A percentile compares a stretch with the other conserved stretches of the same genome.
Evolutionary conservation across 2,888 invertebrate genomes (phyloP).

Genomic region (Mycogona germanica): DNA sequence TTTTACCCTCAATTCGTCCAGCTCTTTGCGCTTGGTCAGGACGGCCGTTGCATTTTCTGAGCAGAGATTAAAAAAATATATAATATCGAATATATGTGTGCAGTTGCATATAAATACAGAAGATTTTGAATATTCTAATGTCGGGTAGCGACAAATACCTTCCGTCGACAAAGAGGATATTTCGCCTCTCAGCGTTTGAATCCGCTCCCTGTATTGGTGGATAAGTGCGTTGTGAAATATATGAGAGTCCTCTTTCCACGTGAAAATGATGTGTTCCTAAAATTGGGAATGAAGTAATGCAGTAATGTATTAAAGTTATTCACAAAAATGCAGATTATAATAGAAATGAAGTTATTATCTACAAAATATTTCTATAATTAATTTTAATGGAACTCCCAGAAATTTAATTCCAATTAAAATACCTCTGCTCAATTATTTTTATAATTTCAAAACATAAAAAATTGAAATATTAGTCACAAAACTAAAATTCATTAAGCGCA

Average conservation of each 20-base stretch:
- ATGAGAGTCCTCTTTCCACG: conserved; percentile 74
- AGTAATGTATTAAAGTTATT: background rate
- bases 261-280: conserved; percentile 76
- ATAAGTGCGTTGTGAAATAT: conserved; percentile 83
- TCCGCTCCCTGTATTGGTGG: conserved; percentile 72
- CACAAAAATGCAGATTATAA: background rate
- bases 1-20: conserved; percentile 46
- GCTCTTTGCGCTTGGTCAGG: conserved; percentile 36
- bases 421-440: too few relatives aligned
- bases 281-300: conserved; percentile 19
- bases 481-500: too few relatives aligned
- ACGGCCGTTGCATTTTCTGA: background rate
- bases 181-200: conserved; percentile 33
- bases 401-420: too few relatives aligned
- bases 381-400: background rate
- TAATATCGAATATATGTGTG: conserved; percentile 4
- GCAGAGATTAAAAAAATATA: conserved; percentile 6
- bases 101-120: background rate
- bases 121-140: background rate
- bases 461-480: too few relatives aligned
- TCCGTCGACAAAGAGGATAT: conserved; percentile 30
- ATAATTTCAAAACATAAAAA: too few relatives aligned
- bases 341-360: too few relatives aligned
- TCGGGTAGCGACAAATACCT: conserved; percentile 23
- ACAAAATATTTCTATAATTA: background rate